These are phyloP conservation scores for Brachionus manjavacas DNA, from an alignment of 1,140 invertebrate genomes.

Conservation along the genomic window DNA sequence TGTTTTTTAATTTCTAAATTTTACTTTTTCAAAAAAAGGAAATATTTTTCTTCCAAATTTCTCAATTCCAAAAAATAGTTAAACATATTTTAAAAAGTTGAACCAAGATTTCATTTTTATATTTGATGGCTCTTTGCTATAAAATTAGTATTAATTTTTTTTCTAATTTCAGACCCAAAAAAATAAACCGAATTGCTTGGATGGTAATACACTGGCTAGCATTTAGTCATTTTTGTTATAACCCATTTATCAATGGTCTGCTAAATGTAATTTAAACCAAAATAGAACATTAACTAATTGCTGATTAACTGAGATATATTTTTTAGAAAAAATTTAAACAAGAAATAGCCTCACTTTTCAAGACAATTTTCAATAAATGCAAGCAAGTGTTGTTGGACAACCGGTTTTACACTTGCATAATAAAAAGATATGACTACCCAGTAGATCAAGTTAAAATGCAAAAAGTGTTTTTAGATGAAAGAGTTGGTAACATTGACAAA, in stretches of 20 bases:
- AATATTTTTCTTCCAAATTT: too few species aligned
- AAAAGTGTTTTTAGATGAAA: not conserved
- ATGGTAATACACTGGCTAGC: slow-evolving; percentile 10
- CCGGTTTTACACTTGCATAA: not conserved
- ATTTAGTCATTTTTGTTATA: slow-evolving; percentile 39
- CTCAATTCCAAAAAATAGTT: too few species aligned
- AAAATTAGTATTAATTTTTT: too few species aligned
- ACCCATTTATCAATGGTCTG: slow-evolving; percentile 38
- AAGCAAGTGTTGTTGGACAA: slow-evolving; percentile 19
- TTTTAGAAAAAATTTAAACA: slow-evolving; percentile 33
- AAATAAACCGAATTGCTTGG: not conserved
- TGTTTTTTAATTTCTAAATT: too few species aligned
- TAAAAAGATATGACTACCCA: not conserved
- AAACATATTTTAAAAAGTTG: too few species aligned
- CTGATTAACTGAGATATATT: not conserved
- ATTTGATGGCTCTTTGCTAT: too few species aligned
- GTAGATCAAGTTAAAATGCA: not conserved
- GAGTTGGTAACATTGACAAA: not conserved
- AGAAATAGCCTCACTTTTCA: slow-evolving; percentile 20
- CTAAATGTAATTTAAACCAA: not conserved
- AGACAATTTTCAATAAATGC: not conserved
- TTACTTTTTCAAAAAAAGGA: too few species aligned
- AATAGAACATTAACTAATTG: not conserved
- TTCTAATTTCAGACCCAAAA: not conserved
- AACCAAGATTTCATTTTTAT: too few species aligned